Conservation (phyloP, 2,888 invertebrate genomes). For the Brachypalpus laphriformis region DNA sequence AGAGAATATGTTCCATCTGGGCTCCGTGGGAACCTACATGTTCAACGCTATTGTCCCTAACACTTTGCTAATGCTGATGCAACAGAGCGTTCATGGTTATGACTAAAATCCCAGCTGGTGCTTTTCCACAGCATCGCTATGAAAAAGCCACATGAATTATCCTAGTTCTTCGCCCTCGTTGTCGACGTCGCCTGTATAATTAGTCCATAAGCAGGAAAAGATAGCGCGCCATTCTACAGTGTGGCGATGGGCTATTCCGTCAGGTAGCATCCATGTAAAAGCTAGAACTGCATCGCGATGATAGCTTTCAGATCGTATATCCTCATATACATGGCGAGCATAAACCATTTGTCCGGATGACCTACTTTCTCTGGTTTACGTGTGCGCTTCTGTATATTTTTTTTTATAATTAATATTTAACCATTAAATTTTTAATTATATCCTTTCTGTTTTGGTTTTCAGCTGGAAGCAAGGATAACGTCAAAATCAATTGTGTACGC, state of each 20-base stretch:
- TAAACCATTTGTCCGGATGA: conserved; percentile 62
- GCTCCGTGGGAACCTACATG: conserved; percentile 1
- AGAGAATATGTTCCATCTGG: conserved; percentile 3
- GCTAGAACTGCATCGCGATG: conserved; percentile 22
- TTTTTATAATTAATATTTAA: conserved; percentile 43
- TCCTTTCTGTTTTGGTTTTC: background rate
- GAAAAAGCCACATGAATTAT: background rate
- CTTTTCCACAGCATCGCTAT: background rate
- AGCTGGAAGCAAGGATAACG: conserved; percentile 16
- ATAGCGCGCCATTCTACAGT: conserved; percentile 1
- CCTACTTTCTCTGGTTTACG: conserved; percentile 43
- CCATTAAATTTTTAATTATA: conserved; percentile 63
- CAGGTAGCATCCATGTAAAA: conserved; percentile 25
- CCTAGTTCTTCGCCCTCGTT: background rate
- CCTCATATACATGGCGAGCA: conserved; percentile 47
- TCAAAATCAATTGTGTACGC: background rate
- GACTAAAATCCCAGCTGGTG: background rate
- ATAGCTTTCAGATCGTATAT: conserved; percentile 13
- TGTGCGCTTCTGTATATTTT: conserved; percentile 5
- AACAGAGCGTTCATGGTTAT: background rate
- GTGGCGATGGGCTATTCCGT: conserved; percentile 18
- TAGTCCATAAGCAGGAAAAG: conserved; percentile 29
- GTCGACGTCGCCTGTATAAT: conserved; percentile 24
- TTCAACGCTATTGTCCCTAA: conserved; percentile 15
- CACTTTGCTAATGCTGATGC: conserved; percentile 20